Conservation (phyloP, 1,140 invertebrate genomes). For the Drosophila kepulauana region DNA sequence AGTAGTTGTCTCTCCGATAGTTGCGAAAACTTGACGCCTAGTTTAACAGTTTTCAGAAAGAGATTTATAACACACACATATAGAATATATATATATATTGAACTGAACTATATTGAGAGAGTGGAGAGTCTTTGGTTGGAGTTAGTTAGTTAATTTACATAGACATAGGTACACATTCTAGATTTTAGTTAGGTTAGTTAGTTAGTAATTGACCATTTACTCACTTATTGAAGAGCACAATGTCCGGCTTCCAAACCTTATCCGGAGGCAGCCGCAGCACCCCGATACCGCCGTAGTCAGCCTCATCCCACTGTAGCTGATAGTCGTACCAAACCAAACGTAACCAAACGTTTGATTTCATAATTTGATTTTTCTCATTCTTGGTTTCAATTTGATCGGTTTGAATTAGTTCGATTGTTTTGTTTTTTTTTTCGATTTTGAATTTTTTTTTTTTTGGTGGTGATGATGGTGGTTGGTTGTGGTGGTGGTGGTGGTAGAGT, state of each 20-base stretch:
- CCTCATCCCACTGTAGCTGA: conserved; percentile 98
- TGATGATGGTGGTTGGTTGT: conserved; percentile 52
- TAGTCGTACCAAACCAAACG: conserved; percentile 99
- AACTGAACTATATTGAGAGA: conserved; percentile 10
- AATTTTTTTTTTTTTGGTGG: conserved; percentile 39
- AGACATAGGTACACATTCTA: neutral
- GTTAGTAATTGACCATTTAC: conserved; percentile 83
- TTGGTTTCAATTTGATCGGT: conserved; percentile 86
- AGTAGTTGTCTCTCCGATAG: neutral
- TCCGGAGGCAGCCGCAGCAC: conserved; percentile 98
- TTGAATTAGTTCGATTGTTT: conserved; percentile 7
- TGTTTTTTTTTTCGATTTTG: conserved; percentile 50
- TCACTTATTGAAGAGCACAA: conserved; percentile 99
- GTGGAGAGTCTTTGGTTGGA: conserved; percentile 22
- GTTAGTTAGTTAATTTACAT: conserved; percentile 24
- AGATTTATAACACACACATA: conserved; percentile 2
- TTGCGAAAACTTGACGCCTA: conserved; percentile 12
- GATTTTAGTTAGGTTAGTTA: neutral
- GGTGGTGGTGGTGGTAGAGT: conserved; percentile 57
- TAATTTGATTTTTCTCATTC: conserved; percentile 99
- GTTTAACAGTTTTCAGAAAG: conserved; percentile 24
- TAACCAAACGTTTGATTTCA: conserved; percentile 99
- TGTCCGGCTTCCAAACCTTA: conserved; percentile 99
- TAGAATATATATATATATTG: conserved; percentile 5
- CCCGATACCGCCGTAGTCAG: conserved; percentile 98